These are phyloP conservation scores for Orthonyx spaldingii DNA, from an alignment of 2,113 vertebrate genomes.

Conservation along the genomic window DNA sequence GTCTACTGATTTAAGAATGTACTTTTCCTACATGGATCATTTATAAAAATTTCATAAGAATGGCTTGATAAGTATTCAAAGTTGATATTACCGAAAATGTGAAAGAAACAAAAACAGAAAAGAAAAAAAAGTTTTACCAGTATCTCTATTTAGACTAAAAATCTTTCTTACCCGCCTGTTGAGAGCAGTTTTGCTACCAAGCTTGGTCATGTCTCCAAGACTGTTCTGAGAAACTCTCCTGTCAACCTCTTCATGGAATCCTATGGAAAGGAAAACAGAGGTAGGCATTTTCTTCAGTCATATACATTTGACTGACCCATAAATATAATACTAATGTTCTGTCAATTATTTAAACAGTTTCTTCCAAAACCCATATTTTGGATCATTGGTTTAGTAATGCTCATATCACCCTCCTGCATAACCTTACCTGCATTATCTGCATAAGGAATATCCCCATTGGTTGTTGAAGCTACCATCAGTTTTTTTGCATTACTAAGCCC, in stretches of 20 bases:
- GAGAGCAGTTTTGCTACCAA: constrained; percentile 89
- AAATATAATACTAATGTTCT: background rate
- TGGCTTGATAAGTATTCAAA: background rate
- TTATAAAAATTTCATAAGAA: background rate
- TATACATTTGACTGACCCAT: background rate
- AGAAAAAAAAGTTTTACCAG: background rate
- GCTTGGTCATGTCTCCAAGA: constrained; percentile 85
- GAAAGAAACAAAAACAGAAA: background rate
- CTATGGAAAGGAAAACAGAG: constrained; percentile 60
- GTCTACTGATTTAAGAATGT: background rate
- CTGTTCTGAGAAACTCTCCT: constrained; percentile 87
- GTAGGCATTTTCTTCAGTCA: background rate
- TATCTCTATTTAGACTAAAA: background rate
- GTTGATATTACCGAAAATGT: background rate
- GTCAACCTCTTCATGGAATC: constrained; percentile 86
- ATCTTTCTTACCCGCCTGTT: constrained; percentile 86
- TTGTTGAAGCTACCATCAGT: constrained; percentile 77
- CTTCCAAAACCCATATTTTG: background rate
- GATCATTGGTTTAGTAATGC: background rate
- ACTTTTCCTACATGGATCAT: background rate
- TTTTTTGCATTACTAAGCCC: constrained; percentile 87
- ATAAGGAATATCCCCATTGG: constrained; percentile 81
- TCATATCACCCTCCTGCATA: background rate
- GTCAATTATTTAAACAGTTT: background rate
- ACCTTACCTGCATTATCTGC: constrained; percentile 73